A percentile compares a stretch with the other conserved stretches of the same genome.
phyloP scores from a whole-genome alignment of 2,113 vertebrate genomes.

The Ardeotis arabs region DNA sequence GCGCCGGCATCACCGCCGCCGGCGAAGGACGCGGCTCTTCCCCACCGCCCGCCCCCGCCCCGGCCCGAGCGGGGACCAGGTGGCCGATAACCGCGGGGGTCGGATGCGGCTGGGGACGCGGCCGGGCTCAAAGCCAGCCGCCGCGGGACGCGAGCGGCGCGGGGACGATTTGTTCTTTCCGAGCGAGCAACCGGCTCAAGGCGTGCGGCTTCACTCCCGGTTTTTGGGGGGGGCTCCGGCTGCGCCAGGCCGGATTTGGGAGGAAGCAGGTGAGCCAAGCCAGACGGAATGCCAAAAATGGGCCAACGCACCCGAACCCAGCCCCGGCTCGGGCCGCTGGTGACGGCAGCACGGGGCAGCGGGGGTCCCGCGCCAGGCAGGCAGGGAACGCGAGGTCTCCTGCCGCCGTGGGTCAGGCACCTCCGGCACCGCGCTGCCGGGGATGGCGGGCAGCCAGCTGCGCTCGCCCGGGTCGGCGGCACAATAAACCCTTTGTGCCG shows the following conservation, averaged over 20 bases:
- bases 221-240: background rate
- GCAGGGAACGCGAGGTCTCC: background rate
- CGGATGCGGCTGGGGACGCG: rapidly evolving
- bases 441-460: background rate
- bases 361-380: background rate
- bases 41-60: background rate
- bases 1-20: rapidly evolving
- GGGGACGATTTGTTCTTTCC: background rate
- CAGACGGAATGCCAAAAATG: background rate
- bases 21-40: background rate
- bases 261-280: background rate
- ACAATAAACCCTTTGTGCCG: slow-evolving; percentile 26
- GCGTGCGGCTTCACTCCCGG: rapidly evolving
- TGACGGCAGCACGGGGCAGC: rapidly evolving
- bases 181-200: background rate
- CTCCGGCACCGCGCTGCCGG: background rate
- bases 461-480: background rate
- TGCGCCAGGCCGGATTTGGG: background rate
- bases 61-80: background rate
- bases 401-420: background rate
- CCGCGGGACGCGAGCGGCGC: rapidly evolving
- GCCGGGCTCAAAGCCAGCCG: background rate
- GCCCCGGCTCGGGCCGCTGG: background rate
- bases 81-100: background rate
- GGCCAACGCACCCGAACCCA: no score